Conservation (phyloP, 1,140 invertebrate species). For the Heliothis subflexa region DNA sequence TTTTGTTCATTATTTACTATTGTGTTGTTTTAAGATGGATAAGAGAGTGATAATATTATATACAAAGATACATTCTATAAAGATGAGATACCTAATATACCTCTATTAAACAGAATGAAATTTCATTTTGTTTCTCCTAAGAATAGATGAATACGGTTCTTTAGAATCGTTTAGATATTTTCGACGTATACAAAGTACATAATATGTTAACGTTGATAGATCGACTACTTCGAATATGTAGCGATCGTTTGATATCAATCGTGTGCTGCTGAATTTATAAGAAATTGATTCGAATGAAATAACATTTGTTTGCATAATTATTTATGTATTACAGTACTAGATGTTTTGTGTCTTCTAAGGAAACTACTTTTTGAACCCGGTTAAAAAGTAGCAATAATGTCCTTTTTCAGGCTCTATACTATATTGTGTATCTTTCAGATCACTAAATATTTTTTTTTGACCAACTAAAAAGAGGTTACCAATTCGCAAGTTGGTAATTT, state of each 20-base stretch:
- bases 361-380: too few relatives aligned
- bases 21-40: too few relatives aligned
- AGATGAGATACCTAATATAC: neutral
- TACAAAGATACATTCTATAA: neutral
- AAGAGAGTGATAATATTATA: too few relatives aligned
- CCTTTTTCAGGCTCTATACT: too few relatives aligned
- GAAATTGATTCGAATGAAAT: neutral
- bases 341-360: too few relatives aligned
- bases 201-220: slow-evolving; percentile 20
- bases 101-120: neutral
- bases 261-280: neutral
- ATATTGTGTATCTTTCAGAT: too few relatives aligned
- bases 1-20: too few relatives aligned
- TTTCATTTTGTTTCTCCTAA: neutral
- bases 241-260: slow-evolving; percentile 22
- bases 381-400: too few relatives aligned
- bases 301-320: neutral
- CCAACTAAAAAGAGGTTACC: too few relatives aligned
- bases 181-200: slow-evolving; percentile 24
- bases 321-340: too few relatives aligned
- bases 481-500: too few relatives aligned
- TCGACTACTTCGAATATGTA: neutral
- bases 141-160: neutral
- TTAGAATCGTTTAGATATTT: neutral
- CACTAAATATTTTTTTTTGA: too few relatives aligned